phyloP scores from a whole-genome alignment of 1,140 invertebrate genomes.

The Heliconius eleuchia region DNA sequence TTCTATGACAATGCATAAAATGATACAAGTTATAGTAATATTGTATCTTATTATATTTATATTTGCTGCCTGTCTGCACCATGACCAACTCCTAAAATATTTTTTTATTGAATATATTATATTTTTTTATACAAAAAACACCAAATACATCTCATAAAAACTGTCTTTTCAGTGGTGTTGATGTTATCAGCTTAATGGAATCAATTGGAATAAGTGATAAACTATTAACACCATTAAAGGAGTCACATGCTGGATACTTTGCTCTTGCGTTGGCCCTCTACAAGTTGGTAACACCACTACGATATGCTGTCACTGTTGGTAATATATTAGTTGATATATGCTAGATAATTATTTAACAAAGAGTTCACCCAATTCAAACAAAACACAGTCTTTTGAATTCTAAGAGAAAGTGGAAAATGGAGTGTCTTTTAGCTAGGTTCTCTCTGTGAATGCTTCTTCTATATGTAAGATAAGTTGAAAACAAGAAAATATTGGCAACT shows the following conservation, averaged over 20 bases:
- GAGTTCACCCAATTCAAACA: no score
- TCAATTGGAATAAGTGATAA: slow-evolving; percentile 88
- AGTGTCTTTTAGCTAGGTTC: no score
- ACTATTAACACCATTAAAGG: slow-evolving; percentile 87
- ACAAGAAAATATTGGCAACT: no score
- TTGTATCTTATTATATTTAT: neutral
- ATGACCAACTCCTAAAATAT: no score
- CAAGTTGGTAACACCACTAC: slow-evolving; percentile 93
- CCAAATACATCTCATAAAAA: neutral
- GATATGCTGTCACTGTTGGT: slow-evolving; percentile 95
- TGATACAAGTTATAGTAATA: neutral
- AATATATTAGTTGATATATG: slow-evolving; percentile 45
- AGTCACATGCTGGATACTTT: slow-evolving; percentile 92
- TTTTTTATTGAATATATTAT: no score
- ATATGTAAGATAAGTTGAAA: no score
- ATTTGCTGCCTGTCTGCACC: no score
- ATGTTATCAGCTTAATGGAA: slow-evolving; percentile 90
- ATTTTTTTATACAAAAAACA: no score
- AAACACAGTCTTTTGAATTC: no score
- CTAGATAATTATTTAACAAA: no score
- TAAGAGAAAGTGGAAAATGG: no score
- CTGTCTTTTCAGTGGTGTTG: slow-evolving; percentile 88
- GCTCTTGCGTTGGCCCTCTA: slow-evolving; percentile 94
- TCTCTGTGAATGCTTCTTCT: no score
- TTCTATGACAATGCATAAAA: neutral